Evolutionary conservation across 2,113 vertebrate species (phyloP).

Genomic region (Anolis sagrei): DNA sequence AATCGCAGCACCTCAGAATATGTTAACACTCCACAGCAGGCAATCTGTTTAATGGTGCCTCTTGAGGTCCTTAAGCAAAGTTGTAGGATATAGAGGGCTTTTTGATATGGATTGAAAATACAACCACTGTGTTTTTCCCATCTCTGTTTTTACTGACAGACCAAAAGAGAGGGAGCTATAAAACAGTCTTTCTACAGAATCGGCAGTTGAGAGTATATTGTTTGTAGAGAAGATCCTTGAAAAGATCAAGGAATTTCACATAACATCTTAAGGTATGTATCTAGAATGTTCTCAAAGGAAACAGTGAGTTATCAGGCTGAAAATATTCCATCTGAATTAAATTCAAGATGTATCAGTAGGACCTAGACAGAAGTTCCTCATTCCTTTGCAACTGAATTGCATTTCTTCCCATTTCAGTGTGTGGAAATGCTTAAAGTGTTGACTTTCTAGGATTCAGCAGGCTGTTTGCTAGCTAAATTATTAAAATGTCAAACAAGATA

Average conservation of each 20-base stretch:
- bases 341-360: neutral
- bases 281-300: neutral
- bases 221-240: neutral
- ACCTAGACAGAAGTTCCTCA: constrained; percentile 2
- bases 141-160: constrained; percentile 12
- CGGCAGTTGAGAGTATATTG: constrained; percentile 10
- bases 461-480: constrained; percentile 2
- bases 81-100: neutral
- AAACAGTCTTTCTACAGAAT: constrained; percentile 34
- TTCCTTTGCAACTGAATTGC: neutral
- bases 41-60: neutral
- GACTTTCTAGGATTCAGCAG: neutral
- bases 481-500: neutral
- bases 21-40: constrained; percentile 1
- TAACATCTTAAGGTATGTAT: neutral
- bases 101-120: neutral
- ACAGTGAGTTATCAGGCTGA: constrained; percentile 15
- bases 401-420: constrained; percentile 6
- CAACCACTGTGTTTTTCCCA: constrained; percentile 1
- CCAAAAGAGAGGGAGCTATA: constrained; percentile 7
- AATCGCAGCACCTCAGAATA: neutral
- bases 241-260: neutral
- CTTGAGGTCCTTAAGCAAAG: neutral
- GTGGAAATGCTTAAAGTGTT: neutral
- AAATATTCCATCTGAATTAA: neutral